phyloP scores from a whole-genome alignment of 2,797 vertebrate genomes.

The Hipposideros larvatus region DNA sequence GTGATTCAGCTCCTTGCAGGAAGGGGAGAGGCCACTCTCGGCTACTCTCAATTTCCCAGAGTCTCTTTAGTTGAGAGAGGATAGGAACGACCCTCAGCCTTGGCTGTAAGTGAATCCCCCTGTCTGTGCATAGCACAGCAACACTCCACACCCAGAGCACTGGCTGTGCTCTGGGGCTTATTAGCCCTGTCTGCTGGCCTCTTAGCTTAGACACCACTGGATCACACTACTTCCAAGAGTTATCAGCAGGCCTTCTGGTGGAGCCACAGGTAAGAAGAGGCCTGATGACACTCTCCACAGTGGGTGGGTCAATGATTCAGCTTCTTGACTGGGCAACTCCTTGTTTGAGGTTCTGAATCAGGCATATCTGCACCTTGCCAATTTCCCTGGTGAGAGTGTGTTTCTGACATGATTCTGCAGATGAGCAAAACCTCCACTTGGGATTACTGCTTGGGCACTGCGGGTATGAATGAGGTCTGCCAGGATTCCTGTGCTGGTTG shows the following conservation, averaged over 20 bases:
- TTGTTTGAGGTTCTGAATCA: neutral
- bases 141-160: neutral
- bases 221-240: neutral
- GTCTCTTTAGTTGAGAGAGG: neutral
- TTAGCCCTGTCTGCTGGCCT: neutral
- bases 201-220: neutral
- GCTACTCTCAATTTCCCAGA: neutral
- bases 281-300: neutral
- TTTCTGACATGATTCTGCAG: neutral
- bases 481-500: neutral
- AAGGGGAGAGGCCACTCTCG: neutral
- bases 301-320: neutral
- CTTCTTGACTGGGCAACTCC: neutral
- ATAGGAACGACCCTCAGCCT: neutral
- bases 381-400: neutral
- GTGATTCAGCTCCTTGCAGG: neutral
- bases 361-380: neutral
- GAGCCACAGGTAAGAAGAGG: neutral
- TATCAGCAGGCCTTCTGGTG: neutral
- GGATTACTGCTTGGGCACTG: neutral
- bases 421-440: neutral
- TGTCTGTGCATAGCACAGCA: neutral
- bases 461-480: neutral
- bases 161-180: neutral
- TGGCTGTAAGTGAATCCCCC: neutral